These are phyloP conservation scores for Piscicola geometra DNA, from an alignment of 2,888 invertebrate species.

Conservation along the genomic window DNA sequence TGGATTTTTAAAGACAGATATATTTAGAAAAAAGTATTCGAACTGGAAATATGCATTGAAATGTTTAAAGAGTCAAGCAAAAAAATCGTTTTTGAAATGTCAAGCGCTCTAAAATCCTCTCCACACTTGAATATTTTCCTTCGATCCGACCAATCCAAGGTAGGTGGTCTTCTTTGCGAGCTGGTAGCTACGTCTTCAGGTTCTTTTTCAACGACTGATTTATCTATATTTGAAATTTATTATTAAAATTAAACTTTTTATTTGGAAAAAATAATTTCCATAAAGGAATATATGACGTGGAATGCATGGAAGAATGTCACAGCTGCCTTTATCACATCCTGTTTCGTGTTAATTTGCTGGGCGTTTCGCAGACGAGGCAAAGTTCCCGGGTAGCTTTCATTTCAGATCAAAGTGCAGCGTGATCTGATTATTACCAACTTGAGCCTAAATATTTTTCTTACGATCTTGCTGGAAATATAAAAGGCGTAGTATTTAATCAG, in stretches of 20 bases:
- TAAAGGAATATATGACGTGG: slow-evolving; percentile 4
- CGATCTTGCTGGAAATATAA: neutral
- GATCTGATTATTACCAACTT: neutral
- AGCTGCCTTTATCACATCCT: slow-evolving; percentile 7
- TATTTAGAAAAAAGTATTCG: too few relatives aligned
- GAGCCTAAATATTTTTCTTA: neutral
- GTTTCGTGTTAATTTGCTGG: slow-evolving; percentile 12
- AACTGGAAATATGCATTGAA: too few relatives aligned
- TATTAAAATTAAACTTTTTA: too few relatives aligned
- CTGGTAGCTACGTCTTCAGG: neutral
- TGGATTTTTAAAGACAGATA: too few relatives aligned
- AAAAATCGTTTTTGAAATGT: too few relatives aligned
- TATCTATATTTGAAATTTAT: neutral
- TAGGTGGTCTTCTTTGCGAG: neutral
- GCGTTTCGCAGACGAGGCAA: slow-evolving; percentile 13
- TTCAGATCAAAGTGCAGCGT: slow-evolving; percentile 8
- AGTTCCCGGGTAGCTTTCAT: neutral
- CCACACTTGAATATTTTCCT: slow-evolving; percentile 18
- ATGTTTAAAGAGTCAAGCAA: too few relatives aligned
- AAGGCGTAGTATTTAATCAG: neutral
- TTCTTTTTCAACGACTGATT: neutral
- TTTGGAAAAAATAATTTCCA: neutral
- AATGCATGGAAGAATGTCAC: slow-evolving; percentile 10
- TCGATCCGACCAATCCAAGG: slow-evolving; percentile 1
- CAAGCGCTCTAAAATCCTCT: neutral